phyloP scores from a whole-genome alignment of 2,888 invertebrate genomes.

The Gisinianus flammeolus region DNA sequence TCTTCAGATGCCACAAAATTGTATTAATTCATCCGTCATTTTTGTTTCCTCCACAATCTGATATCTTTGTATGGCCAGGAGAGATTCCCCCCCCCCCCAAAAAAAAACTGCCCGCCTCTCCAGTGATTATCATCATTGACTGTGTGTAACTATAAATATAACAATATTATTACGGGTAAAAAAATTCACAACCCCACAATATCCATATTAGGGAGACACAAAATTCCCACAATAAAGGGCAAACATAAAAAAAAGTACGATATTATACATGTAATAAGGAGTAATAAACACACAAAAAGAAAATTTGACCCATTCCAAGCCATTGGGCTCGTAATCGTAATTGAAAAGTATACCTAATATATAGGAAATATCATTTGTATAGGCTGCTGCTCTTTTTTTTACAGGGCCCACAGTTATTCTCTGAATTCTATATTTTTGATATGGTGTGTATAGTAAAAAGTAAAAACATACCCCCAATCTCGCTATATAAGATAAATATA shows the following conservation, averaged over 20 bases:
- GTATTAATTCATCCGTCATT: conserved; percentile 20
- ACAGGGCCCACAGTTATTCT: too few species aligned
- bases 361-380: conserved; percentile 7
- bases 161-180: too few species aligned
- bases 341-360: background rate
- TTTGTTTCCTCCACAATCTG: too few species aligned
- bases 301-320: conserved; percentile 17
- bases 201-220: background rate
- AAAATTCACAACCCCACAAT: too few species aligned
- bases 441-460: too few species aligned
- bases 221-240: background rate
- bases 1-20: conserved; percentile 5
- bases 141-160: too few species aligned
- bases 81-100: background rate
- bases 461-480: too few species aligned
- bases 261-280: background rate
- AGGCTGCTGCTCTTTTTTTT: too few species aligned
- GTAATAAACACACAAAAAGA: conserved; percentile 5
- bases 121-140: background rate
- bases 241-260: too few species aligned
- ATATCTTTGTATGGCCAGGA: too few species aligned
- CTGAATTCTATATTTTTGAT: too few species aligned
- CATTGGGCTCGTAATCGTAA: conserved; percentile 14
- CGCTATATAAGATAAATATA: too few species aligned
- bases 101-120: background rate